These are phyloP conservation scores for Thysanoteuthis rhombus DNA, from an alignment of 2,888 invertebrate species.

Conservation along the genomic window DNA sequence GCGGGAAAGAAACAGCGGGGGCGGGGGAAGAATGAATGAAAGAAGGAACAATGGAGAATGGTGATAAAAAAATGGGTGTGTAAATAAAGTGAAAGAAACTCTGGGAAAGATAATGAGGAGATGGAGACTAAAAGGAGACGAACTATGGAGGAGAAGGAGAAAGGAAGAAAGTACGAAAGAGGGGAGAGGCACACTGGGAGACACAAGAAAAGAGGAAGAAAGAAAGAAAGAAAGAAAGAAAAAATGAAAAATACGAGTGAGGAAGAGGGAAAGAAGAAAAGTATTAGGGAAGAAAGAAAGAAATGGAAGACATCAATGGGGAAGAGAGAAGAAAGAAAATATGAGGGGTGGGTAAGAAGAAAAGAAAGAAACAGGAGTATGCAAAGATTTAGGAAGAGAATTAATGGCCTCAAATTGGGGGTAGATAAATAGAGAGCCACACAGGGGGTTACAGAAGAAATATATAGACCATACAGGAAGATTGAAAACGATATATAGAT, in stretches of 20 bases:
- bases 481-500: no score
- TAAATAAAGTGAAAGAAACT: neutral
- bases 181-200: no score
- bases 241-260: neutral
- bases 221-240: neutral
- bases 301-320: neutral
- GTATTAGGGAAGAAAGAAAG: neutral
- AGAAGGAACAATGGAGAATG: no score
- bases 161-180: no score
- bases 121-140: neutral
- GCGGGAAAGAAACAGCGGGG: neutral
- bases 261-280: neutral
- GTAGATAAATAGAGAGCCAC: no score
- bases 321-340: neutral
- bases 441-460: no score
- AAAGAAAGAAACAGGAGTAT: neutral
- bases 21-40: neutral
- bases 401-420: no score
- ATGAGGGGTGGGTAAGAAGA: neutral
- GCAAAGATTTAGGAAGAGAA: no score
- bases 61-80: neutral
- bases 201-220: no score
- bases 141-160: no score
- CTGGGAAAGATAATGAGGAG: neutral
- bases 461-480: no score